Evolutionary conservation across 2,113 vertebrate genomes (phyloP).

Genomic region (Litocranius walleri): DNA sequence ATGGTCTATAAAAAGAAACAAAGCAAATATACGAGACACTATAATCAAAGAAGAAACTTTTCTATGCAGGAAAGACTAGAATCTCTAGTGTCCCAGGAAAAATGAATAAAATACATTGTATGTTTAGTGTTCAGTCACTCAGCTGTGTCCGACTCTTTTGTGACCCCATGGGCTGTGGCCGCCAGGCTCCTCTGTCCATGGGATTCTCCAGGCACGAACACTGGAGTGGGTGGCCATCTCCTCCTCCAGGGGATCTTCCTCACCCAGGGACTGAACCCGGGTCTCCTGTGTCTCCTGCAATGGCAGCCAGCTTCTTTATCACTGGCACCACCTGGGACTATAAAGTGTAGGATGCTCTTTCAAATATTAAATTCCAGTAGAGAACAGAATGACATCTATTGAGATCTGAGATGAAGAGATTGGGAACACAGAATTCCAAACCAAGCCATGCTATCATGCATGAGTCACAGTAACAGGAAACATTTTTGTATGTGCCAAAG

Average conservation of each 20-base stretch:
- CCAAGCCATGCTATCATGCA: neutral
- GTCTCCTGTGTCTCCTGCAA: neutral
- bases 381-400: neutral
- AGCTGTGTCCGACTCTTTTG: neutral
- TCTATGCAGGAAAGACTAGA: neutral
- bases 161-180: neutral
- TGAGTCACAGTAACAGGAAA: neutral
- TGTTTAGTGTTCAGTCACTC: neutral
- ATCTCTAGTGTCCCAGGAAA: neutral
- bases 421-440: neutral
- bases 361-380: neutral
- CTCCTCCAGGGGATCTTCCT: neutral
- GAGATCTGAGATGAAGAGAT: neutral
- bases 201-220: neutral
- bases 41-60: neutral
- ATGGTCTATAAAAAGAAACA: neutral
- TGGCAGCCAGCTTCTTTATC: neutral
- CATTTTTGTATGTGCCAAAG: neutral
- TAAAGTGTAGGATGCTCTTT: neutral
- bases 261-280: neutral
- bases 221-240: neutral
- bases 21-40: neutral
- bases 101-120: neutral
- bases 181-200: neutral
- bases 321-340: neutral